Conservation (phyloP, 2,113 vertebrate species). For the Phylloscopus trochilus region DNA sequence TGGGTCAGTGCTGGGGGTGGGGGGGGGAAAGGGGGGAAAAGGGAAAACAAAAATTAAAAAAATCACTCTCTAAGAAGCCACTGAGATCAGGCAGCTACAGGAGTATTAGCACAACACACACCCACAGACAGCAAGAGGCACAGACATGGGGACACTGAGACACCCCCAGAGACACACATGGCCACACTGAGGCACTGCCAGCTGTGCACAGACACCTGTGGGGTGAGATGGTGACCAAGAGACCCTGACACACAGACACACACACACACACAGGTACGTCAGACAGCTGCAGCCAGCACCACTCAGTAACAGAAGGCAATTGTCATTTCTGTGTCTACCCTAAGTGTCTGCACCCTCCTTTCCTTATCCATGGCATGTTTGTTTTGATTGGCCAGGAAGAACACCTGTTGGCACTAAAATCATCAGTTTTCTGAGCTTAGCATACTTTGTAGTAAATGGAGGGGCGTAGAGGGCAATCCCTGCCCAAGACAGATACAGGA, state of each 20-base stretch:
- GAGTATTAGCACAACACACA: neutral
- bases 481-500: neutral
- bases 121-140: neutral
- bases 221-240: neutral
- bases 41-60: neutral
- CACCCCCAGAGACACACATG: neutral
- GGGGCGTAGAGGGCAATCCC: neutral
- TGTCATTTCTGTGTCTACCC: neutral
- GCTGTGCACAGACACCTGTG: neutral
- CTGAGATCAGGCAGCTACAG: neutral
- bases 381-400: conserved; percentile 66
- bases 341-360: neutral
- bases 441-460: neutral
- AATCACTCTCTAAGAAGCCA: neutral
- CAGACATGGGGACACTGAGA: neutral
- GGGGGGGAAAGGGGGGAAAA: accelerated
- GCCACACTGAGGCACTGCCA: neutral
- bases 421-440: neutral
- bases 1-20: accelerated
- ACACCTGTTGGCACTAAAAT: neutral
- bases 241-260: neutral
- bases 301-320: neutral
- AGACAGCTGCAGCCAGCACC: neutral
- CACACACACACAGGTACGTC: no score
- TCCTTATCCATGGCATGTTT: neutral